phyloP scores from a whole-genome alignment of 2,797 vertebrate species.

The Rhynchotus rufescens region DNA sequence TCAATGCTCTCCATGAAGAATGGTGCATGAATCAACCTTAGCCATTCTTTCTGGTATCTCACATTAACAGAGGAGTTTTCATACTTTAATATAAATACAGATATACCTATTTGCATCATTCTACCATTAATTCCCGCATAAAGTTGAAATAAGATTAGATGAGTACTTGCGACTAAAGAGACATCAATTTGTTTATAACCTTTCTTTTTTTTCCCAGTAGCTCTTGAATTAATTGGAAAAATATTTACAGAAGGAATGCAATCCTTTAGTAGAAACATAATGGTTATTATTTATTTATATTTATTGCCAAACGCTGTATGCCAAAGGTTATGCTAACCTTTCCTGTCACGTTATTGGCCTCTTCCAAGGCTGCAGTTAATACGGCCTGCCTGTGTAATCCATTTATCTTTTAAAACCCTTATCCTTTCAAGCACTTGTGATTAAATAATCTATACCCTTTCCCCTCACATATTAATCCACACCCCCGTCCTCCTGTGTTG shows the following conservation, averaged over 20 bases:
- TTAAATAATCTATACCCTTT: conserved; percentile 57
- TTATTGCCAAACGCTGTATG: conserved; percentile 15
- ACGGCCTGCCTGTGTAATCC: conserved; percentile 53
- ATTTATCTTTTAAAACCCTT: conserved; percentile 62
- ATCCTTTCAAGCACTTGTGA: conserved; percentile 45
- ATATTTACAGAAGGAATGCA: neutral
- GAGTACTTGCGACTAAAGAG: neutral
- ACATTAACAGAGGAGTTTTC: conserved; percentile 84
- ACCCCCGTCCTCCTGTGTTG: neutral
- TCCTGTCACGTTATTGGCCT: conserved; percentile 27
- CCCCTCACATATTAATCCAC: conserved; percentile 17
- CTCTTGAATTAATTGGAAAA: neutral
- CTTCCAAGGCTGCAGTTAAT: conserved; percentile 34
- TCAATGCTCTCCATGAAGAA: conserved; percentile 76
- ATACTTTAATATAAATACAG: conserved; percentile 79
- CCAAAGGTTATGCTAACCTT: conserved; percentile 64
- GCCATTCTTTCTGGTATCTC: conserved; percentile 80
- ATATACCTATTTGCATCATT: conserved; percentile 52
- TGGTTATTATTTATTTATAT: neutral
- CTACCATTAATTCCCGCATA: conserved; percentile 6
- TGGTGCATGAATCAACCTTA: conserved; percentile 71
- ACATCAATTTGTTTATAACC: neutral
- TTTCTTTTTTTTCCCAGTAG: neutral
- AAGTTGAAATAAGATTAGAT: conserved; percentile 10
- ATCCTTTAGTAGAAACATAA: neutral